Percentiles rank a stretch among this genome's conserved stretches.
Conservation (phyloP, 2,113 vertebrate species). For the Phyllopteryx taeniolatus region DNA sequence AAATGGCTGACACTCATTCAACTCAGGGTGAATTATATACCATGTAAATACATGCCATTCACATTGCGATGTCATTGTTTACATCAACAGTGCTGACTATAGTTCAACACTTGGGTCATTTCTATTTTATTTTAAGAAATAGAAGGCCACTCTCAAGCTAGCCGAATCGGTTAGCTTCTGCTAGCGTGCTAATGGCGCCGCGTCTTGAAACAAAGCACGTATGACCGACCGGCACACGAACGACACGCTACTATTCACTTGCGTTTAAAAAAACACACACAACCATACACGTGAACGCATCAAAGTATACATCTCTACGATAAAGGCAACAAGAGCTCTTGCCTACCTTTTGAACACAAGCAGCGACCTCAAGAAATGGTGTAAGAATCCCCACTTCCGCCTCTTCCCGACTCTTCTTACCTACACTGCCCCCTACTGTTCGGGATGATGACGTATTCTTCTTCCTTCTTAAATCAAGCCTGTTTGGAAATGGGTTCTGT, state of each 20-base stretch:
- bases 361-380: not conserved
- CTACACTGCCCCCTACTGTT: not conserved
- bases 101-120: not conserved
- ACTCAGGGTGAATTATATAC: not conserved
- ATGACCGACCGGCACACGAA: not conserved
- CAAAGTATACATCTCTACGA: too few relatives aligned
- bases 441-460: not conserved
- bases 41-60: not conserved
- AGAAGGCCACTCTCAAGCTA: not conserved
- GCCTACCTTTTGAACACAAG: not conserved
- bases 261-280: not conserved
- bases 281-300: not conserved
- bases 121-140: not conserved
- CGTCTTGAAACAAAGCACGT: conserved; percentile 8
- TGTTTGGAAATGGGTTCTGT: not conserved
- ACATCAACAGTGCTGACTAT: not conserved
- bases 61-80: too few relatives aligned
- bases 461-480: too few relatives aligned
- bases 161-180: conserved; percentile 2
- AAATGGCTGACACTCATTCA: conserved; percentile 18
- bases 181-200: not conserved
- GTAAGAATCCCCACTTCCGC: not conserved
- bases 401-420: not conserved
- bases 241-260: rapidly evolving
- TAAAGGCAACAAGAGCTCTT: too few relatives aligned